Evolutionary conservation across 2,113 vertebrate genomes (phyloP).

Genomic region (Pleuronectes platessa): DNA sequence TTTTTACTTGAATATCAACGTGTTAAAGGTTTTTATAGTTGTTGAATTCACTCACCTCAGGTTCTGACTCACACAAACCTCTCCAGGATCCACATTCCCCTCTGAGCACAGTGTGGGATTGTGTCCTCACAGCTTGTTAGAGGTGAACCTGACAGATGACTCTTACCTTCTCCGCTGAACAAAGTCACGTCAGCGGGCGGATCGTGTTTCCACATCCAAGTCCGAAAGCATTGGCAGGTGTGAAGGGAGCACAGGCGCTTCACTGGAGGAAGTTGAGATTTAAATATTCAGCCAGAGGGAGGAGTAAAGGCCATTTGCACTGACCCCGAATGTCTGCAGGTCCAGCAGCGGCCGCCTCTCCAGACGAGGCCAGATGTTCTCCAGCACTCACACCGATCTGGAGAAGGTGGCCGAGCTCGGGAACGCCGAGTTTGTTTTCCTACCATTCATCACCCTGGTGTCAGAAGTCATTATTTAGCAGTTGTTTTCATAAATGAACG

Average conservation of each 20-base stretch:
- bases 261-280: conserved; percentile 53
- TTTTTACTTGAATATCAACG: too few species aligned
- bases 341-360: conserved; percentile 27
- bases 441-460: conserved; percentile 82
- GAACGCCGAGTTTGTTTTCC: conserved; percentile 82
- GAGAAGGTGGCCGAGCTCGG: neutral
- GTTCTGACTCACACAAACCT: too few species aligned
- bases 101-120: conserved; percentile 1
- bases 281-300: conserved; percentile 65
- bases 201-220: conserved; percentile 45
- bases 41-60: too few species aligned
- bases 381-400: neutral
- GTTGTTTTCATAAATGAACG: conserved; percentile 83
- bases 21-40: too few species aligned
- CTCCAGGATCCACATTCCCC: too few species aligned
- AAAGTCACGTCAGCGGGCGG: conserved; percentile 35
- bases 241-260: conserved; percentile 51
- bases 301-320: conserved; percentile 50
- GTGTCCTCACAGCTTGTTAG: neutral
- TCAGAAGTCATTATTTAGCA: conserved; percentile 82
- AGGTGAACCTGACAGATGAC: neutral
- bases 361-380: conserved; percentile 75
- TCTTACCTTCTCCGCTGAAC: neutral
- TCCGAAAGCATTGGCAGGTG: conserved; percentile 77
- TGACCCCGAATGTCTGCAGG: conserved; percentile 72